Base-by-base conservation (phyloP, 2,888 invertebrate genomes). In the Cheilosia soror region DNA sequence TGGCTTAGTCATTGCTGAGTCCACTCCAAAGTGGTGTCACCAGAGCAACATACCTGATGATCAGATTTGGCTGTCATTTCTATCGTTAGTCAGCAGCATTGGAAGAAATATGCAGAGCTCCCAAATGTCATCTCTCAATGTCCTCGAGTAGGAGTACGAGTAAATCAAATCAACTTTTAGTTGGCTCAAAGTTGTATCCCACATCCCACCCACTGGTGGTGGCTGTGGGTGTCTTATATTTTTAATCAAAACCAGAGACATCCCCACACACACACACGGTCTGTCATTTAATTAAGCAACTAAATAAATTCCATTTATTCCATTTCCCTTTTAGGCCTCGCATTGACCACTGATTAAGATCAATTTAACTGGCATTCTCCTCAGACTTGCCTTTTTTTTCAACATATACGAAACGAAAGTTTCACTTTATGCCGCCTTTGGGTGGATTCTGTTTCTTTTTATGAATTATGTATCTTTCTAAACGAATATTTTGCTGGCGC, bases 331-430 rank as follows among this genome's bases (percentile, higher is more conserved):
- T 44, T n/a, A 44, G 44, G 5, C 44, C 20, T 20, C 44, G 44
- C 44, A 44, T 44, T 44, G 44, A 44, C 44, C 15, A 44, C 44
- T 44, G 44, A 44, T 44, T 44, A 15, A 44, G 44, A 44, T 44
- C 44, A 44, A 15, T 44, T 44, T 42, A 42, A n/a, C 42, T 15
- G 20, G 15, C 44, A 44, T 44, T 44, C 44, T 15, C 15, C 44
- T 44, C 44, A 0, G 44, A n/a, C n/a, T 4, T n/a, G 13, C 2
- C 42, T n/a, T 42, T n/a, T 11, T 42, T 4, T 4, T 3, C 2
- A 1, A n/a, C 13, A n/a, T 42, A 2, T 42, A 2, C 33, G 9
- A 5, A 42, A 44, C 20, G 20, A 44, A 44, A 44, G 44, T 44
- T 44, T 44, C 44, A 44, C 44, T 44, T 20, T 44, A 44, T 44